Base-by-base conservation (phyloP, 2,113 vertebrate species). In the Uropsilus gracilis region DNA sequence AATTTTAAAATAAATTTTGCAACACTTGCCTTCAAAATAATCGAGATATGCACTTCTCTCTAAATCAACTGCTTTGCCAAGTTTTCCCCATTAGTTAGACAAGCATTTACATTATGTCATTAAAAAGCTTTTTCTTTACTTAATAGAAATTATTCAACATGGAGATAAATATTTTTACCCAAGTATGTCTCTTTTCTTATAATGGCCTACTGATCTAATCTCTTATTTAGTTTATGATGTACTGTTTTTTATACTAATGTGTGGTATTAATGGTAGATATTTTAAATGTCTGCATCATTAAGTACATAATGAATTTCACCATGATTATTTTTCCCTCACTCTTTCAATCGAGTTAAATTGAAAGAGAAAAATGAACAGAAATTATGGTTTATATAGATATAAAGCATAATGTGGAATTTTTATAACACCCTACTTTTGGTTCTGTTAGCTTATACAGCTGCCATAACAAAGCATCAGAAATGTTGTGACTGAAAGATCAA, bases 1-100 rank as follows among this genome's bases (percentile, higher is more conserved):
- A 46, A 72, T 82, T 82, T 28, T 30, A 69, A 86, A 92, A 86
- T 92, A 94, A 92, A 77, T 72, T 80, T 91, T 57, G 37, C 71
- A 71, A 85, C 13, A 73, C 39, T 80, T 80, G 50, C n/a, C 46
- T 68, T 82, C 53, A 94, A 91, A 86, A 81, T 81, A 50, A 91
- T 28, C 12, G 0, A 72, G 20, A 18, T 90, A 5, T 83, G 34
- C n/a, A 32, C 55, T 34, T 92, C 22, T 85, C n/a, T 94, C n/a
- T 89, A 86, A 82, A 86, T 3, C 6, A 17, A 22, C 17, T 1
- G 5, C 53, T 53, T 68, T 90, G 71, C 75, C 64, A 78, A 68
- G 13, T 83, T 71, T 78, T 87, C 68, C 30, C 64, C 57, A 61
- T 77, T 83, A 94, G 22, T 34, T 37, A 84, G 50, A 63, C 8